phyloP scores from a whole-genome alignment of 2,113 vertebrate species.

The Ciconia maguari region DNA sequence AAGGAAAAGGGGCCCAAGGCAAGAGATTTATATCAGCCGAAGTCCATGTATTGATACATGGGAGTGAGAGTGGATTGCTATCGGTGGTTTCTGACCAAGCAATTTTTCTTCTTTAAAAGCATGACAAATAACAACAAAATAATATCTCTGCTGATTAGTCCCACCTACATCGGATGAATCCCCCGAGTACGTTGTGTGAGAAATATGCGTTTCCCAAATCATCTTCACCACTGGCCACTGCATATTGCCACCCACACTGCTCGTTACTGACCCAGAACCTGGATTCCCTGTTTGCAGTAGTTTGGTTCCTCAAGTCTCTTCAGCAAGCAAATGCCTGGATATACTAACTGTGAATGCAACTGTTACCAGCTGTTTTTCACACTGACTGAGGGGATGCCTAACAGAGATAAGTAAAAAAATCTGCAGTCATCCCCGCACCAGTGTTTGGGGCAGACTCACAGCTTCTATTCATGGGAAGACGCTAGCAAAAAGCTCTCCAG shows the following conservation, averaged over 20 bases:
- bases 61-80: not conserved
- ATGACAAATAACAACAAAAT: not conserved
- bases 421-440: no score
- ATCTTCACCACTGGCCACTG: not conserved
- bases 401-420: not conserved
- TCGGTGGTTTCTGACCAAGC: not conserved
- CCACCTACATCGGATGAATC: not conserved
- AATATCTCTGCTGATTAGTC: not conserved
- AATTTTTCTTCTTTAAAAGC: not conserved
- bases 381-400: not conserved
- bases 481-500: not conserved
- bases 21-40: conserved; percentile 21
- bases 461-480: not conserved
- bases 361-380: not conserved
- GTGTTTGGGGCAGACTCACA: not conserved
- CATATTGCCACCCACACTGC: not conserved
- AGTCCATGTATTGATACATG: not conserved
- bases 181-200: not conserved
- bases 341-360: not conserved
- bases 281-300: not conserved
- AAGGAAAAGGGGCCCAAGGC: conserved; percentile 49
- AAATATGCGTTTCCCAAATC: not conserved
- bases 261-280: not conserved
- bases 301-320: not conserved
- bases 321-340: not conserved